phyloP scores from a whole-genome alignment of 2,888 invertebrate species.

The Axea sp. region DNA sequence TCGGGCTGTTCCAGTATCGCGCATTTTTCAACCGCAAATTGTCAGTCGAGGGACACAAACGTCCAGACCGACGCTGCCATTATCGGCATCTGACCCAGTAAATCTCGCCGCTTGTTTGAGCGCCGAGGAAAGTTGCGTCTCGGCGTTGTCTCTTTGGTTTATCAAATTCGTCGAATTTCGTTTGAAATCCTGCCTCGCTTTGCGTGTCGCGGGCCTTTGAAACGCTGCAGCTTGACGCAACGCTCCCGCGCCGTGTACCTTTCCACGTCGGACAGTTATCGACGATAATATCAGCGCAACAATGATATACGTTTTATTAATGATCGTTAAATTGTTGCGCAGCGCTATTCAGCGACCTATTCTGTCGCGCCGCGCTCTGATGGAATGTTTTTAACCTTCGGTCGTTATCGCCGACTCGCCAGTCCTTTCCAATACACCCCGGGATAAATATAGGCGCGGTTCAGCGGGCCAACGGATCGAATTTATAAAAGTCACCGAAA shows the following conservation, averaged over 20 bases:
- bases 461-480: neutral
- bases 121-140: too few species aligned
- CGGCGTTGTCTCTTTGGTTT: too few species aligned
- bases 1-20: slow-evolving; percentile 44
- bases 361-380: slow-evolving; percentile 26
- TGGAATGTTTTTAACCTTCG: slow-evolving; percentile 57
- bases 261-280: slow-evolving; percentile 24
- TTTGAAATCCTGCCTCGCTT: too few species aligned
- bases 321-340: slow-evolving; percentile 34
- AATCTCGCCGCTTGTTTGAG: too few species aligned
- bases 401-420: slow-evolving; percentile 26
- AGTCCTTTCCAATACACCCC: slow-evolving; percentile 32
- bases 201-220: too few species aligned
- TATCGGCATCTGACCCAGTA: slow-evolving; percentile 40
- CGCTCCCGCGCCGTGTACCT: slow-evolving; percentile 35
- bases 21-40: slow-evolving; percentile 46
- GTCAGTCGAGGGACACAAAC: slow-evolving; percentile 37
- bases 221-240: too few species aligned
- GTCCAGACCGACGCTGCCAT: slow-evolving; percentile 16
- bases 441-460: slow-evolving; percentile 20
- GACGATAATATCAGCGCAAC: slow-evolving; percentile 37
- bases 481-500: too few species aligned
- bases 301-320: slow-evolving; percentile 56
- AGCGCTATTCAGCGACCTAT: slow-evolving; percentile 39
- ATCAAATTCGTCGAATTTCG: too few species aligned